Conservation (phyloP, 2,113 vertebrate genomes). For the Austrofundulus limnaeus region DNA sequence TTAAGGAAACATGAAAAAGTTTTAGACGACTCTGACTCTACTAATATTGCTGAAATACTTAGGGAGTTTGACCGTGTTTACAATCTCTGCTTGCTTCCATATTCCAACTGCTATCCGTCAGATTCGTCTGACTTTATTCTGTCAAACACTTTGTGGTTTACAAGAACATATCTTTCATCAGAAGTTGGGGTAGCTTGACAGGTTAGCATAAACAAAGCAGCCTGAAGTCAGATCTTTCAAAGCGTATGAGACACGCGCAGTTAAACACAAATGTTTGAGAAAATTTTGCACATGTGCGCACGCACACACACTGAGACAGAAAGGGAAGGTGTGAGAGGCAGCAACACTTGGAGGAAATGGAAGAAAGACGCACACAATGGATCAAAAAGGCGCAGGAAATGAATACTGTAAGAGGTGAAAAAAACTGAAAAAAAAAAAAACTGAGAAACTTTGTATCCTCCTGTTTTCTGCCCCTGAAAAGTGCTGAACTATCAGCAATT, state of each 20-base stretch:
- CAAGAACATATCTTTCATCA: constrained; percentile 54
- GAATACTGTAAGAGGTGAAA: constrained; percentile 55
- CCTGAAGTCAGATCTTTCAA: constrained; percentile 53
- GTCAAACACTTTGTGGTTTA: not conserved
- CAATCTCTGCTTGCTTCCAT: not conserved
- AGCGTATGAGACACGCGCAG: constrained; percentile 13
- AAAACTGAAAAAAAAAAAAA: constrained; percentile 64
- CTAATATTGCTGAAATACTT: not conserved
- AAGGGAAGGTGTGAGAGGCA: constrained; percentile 34
- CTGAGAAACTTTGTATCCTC: constrained; percentile 65
- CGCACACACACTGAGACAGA: constrained; percentile 13
- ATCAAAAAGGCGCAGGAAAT: constrained; percentile 53
- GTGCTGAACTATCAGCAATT: constrained; percentile 78
- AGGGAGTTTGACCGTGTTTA: not conserved
- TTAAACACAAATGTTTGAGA: constrained; percentile 7
- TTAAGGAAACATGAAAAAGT: too few relatives aligned
- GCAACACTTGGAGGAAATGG: constrained; percentile 22
- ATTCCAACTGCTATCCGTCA: constrained; percentile 4
- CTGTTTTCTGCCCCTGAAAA: constrained; percentile 64
- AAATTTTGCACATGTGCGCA: not conserved
- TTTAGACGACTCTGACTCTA: too few relatives aligned
- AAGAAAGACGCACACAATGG: constrained; percentile 26
- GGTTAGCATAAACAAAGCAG: constrained; percentile 58
- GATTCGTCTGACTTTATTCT: not conserved
- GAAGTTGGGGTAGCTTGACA: constrained; percentile 60